Base-by-base conservation (phyloP, 2,113 vertebrate genomes). In the Cygnus buccinator region DNA sequence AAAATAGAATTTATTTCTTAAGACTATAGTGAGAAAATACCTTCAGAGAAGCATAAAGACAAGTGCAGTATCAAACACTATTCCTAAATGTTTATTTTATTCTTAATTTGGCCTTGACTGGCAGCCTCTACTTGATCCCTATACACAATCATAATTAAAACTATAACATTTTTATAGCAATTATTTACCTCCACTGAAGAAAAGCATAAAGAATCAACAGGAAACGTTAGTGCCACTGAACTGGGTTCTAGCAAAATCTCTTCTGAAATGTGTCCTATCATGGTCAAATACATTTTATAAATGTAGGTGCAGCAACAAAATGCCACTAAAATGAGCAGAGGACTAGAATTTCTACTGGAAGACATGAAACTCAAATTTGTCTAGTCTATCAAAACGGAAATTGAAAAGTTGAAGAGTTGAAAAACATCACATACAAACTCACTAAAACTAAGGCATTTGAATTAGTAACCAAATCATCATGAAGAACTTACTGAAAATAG, bases 221-320 rank as follows among this genome's bases (percentile, higher is more conserved):
- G 48, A 66, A 84, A 79, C 0, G 0, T 52, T 31, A 70, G 20
- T 44, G 37, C 3, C 31, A 37, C 57, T 41, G 15, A 88, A 59
- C 15, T 9, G 7, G 16, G 11, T 46, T 79, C 68, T 41, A 77
- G 55, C 19, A 81, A 74, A 74, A 84, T 8, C 63, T 84, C 44
- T 84, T 35, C 29, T 33, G 14, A 92, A 84, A 48, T 70, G 37
- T 3, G 5, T 16, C 43, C 76, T 29, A n/a, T n/a, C 33, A 31
- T 17, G 3, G 31, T 12, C 31, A 74, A 81, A 73, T 19, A 65
- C 4, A 52, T 62, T 72, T 81, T 66, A 13, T 20, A 81, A 87
- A 22, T 48, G 44, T 8, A 71, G 43, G 11, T 39, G 13, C 71
- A 82, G 74, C 57, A 88, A 46, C 11, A 5, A 78, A 87, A 84